Percentiles rank a stretch among this genome's conserved stretches.
Evolutionary conservation across 1,140 invertebrate species (phyloP).

Genomic region (Sycophila sp.): DNA sequence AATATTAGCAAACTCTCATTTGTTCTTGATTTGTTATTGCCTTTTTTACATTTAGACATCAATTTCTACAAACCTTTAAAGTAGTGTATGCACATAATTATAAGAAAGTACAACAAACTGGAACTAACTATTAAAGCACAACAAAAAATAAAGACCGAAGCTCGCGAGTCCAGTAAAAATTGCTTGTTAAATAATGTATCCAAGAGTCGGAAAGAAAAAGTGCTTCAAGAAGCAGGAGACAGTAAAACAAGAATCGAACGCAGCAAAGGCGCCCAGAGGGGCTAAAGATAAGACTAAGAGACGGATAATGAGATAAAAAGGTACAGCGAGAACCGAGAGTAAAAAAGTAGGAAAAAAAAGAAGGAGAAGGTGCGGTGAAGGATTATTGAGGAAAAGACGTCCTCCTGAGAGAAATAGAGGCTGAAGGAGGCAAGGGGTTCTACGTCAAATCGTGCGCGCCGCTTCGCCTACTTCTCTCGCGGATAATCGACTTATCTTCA

Average conservation of each 20-base stretch:
- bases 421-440: too few species aligned
- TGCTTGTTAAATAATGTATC: too few species aligned
- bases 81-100: too few species aligned
- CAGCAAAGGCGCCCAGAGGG: not conserved
- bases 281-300: constrained; percentile 11
- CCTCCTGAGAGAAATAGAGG: not conserved
- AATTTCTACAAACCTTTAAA: too few species aligned
- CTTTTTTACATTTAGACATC: too few species aligned
- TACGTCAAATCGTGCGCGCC: not conserved
- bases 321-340: not conserved
- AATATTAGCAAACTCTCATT: too few species aligned
- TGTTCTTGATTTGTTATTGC: too few species aligned
- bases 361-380: not conserved
- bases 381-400: not conserved
- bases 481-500: constrained; percentile 38
- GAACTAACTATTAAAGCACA: too few species aligned
- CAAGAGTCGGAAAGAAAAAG: too few species aligned
- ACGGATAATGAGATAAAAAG: constrained; percentile 9
- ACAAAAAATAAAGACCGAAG: too few species aligned
- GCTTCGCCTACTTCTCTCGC: constrained; percentile 16
- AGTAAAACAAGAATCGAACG: not conserved
- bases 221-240: not conserved
- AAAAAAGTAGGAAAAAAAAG: not conserved
- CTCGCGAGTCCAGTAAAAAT: too few species aligned
- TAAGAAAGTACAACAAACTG: too few species aligned